Base-by-base conservation (phyloP, 2,113 vertebrate genomes). In the Chaetorhynchus papuensis region DNA sequence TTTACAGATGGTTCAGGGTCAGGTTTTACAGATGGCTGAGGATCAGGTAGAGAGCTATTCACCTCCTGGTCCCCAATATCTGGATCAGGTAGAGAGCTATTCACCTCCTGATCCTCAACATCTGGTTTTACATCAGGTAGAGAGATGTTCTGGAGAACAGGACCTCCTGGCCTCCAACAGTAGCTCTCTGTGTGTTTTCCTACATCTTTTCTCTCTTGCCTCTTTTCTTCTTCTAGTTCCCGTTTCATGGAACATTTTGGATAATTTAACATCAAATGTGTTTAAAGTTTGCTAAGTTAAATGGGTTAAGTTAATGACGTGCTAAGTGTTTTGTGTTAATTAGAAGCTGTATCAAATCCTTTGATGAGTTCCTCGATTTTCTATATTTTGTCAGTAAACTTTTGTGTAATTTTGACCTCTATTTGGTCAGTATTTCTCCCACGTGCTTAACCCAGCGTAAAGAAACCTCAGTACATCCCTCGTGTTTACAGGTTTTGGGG, bases 391-490 rank as follows among this genome's bases (percentile, higher is more conserved):
- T 28, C 15, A 47, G 7, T 28, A n/a, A 84, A 56, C 8, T 28
- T 84, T 23, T 47, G 28, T 39, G 15, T 47, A n/a, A 18, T 28
- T 74, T 74, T 64, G n/a, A 13, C 8, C 18, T 47, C 41, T 47
- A 56, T 56, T 35, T 41, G 19, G 10, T 65, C 15, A 23, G 23
- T 41, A 24, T 56, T 75, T 65, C 15, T 74, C 49, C 28, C 11
- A 8, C 7, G 2, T 1, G 0, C 18, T 33, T 54, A 54, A 54
- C 9, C 11, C 27, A 28, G 49, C 33, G 23, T 15, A 54, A 45
- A 20, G 13, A 16, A 68, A 45, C 14, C 9, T 33, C 26, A 45
- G 39, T 33, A 45, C 2, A 18, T 7, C 33, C 9, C 5, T 10
- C 22, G 18, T 39, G 18, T 64, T 45, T 22, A 37, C 37, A 37